phyloP scores from a whole-genome alignment of 2,797 vertebrate genomes.

The Rhinogobio ventralis region DNA sequence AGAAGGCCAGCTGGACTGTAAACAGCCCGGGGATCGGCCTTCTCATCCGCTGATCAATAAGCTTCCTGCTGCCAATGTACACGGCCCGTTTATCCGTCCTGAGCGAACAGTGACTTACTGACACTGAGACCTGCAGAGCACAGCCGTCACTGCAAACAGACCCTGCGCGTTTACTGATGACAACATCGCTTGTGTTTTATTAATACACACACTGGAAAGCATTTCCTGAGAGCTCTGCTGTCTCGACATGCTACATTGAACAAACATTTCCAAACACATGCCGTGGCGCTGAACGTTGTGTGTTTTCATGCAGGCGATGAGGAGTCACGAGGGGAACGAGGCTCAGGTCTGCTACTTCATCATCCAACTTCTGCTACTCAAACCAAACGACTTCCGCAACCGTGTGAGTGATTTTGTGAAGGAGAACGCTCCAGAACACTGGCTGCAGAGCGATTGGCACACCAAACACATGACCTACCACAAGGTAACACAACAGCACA shows the following conservation, averaged over 20 bases:
- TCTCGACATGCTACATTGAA: not conserved
- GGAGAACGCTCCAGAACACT: conserved; percentile 98
- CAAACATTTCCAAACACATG: not conserved
- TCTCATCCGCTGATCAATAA: conserved; percentile 13
- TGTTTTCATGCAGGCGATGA: conserved; percentile 86
- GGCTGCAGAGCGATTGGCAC: conserved; percentile 99
- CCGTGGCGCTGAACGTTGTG: not conserved
- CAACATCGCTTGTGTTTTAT: not conserved
- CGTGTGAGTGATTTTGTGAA: conserved; percentile 98
- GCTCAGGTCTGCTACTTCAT: conserved; percentile 99
- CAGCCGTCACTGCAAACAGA: not conserved
- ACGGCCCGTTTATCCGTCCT: not conserved
- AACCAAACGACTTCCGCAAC: conserved; percentile 98
- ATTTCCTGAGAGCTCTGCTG: not conserved
- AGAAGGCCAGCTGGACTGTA: conserved; percentile 2
- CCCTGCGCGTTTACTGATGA: not conserved
- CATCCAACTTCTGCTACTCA: conserved; percentile 95
- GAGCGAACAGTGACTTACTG: not conserved
- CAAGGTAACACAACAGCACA: conserved; percentile 91
- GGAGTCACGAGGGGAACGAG: conserved; percentile 98
- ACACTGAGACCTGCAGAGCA: not conserved
- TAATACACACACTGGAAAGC: not conserved
- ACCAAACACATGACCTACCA: conserved; percentile 99
- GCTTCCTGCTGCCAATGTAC: conserved; percentile 7
- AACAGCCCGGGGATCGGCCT: not conserved